These are phyloP conservation scores for Metopia argyrocephala DNA, from an alignment of 2,888 invertebrate genomes.

Conservation along the genomic window DNA sequence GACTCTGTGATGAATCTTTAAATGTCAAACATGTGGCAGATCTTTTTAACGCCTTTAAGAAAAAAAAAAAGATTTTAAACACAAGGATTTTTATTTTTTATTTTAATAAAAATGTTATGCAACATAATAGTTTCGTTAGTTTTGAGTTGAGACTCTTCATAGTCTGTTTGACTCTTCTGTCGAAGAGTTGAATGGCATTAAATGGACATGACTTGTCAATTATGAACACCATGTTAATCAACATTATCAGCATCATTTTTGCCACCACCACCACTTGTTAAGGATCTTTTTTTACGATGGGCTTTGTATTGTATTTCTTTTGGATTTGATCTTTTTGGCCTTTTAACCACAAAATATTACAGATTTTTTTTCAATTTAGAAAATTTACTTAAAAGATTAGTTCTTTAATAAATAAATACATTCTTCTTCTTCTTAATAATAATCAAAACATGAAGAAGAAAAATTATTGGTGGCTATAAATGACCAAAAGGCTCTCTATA, in stretches of 20 bases:
- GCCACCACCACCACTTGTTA: background rate
- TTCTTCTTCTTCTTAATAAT: too few relatives aligned
- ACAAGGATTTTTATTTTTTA: background rate
- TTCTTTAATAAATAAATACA: background rate
- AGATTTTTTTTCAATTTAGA: background rate
- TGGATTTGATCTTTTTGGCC: constrained; percentile 36
- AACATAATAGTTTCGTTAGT: background rate
- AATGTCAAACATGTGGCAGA: background rate
- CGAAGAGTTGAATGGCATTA: constrained; percentile 6
- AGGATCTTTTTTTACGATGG: background rate
- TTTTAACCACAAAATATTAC: background rate
- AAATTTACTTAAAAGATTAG: background rate
- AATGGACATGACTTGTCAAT: constrained; percentile 52
- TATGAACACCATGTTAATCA: constrained; percentile 8
- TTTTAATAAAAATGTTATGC: constrained; percentile 4
- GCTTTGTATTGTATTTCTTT: background rate
- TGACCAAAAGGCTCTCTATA: too few relatives aligned
- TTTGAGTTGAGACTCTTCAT: background rate
- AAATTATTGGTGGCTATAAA: too few relatives aligned
- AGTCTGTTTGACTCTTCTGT: background rate
- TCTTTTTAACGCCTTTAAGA: background rate
- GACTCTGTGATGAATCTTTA: too few relatives aligned
- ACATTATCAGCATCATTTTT: background rate
- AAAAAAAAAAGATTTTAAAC: background rate
- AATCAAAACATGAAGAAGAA: too few relatives aligned